phyloP scores from a whole-genome alignment of 2,113 vertebrate species.

The Sula dactylatra region DNA sequence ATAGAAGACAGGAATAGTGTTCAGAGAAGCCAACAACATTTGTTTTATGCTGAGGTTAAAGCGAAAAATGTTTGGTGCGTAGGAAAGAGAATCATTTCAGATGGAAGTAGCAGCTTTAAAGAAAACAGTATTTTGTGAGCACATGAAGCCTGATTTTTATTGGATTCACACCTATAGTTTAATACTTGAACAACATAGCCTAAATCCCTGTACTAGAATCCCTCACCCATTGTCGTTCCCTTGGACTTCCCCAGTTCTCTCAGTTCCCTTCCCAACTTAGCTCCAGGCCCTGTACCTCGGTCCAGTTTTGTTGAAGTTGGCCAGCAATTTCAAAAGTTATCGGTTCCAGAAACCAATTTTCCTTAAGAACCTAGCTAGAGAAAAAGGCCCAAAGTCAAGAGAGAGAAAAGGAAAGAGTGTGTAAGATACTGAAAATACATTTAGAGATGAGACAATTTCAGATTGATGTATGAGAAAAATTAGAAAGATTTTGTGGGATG shows the following conservation, averaged over 20 bases:
- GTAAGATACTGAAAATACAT: background rate
- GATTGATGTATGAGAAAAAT: background rate
- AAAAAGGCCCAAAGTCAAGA: background rate
- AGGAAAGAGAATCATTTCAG: background rate
- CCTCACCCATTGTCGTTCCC: background rate
- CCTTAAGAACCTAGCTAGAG: background rate
- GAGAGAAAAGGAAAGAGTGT: background rate
- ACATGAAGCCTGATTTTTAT: background rate
- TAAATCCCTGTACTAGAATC: background rate
- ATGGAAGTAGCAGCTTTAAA: background rate
- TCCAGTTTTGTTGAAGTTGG: background rate
- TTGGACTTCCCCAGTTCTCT: background rate
- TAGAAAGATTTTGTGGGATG: background rate
- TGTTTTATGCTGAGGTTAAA: background rate
- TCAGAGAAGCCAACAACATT: constrained; percentile 9
- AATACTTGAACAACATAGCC: background rate
- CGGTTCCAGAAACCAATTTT: background rate
- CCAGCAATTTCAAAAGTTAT: background rate
- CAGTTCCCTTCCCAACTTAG: background rate
- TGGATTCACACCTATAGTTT: background rate
- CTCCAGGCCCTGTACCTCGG: background rate
- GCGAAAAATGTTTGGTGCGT: background rate
- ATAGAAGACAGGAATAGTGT: background rate
- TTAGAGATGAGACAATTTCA: background rate
- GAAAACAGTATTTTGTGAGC: background rate